Base-by-base conservation (phyloP, 2,888 invertebrate genomes). In the Dioctria rufipes region DNA sequence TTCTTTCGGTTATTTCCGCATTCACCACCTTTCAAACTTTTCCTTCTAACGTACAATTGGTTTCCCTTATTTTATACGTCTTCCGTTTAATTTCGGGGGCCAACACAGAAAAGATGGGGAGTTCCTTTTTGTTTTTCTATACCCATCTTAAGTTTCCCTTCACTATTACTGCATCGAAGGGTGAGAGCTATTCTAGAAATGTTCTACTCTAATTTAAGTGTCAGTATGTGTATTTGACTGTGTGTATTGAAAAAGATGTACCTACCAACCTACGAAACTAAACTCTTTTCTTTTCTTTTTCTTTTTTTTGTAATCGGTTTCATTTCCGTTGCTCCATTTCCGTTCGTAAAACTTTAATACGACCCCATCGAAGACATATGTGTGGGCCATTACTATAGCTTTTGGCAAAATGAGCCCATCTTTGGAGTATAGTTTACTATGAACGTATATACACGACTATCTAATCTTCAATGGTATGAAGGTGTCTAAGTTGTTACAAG, bases 151-250 rank as follows among this genome's bases (percentile, higher is more conserved):
- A 43, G 66, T 5, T 13, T 42, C 77, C 61, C 61, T 61, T 63
- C 42, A 49, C 43, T 42, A 9, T 75, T 75, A 73, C 9, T 5
- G 43, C 43, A 54, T 54, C 39, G 5, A 43, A 46, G 66, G 49
- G 77, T 77, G 77, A 63, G 60, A 9, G 43, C 8, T 42, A 13
- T 75, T 78, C 66, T 66, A 39, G 39, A 11, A 65, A 49, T 60
- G 37, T 54, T 46, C 9, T 42, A 65, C 80, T 63, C 65, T 82
- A 85, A 86, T 86, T 87, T 87, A 86, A 86, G 87, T 87, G 86
- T 87, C 86, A 86, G 87, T 87, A 86, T 63, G 13, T 77, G 77
- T 77, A 2, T 25, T 25, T 25, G 25, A 25, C 25, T 25, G 25
- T 25, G 77, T 43, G 37, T 87, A 87, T 87, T 87, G 87, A 84